Evolutionary conservation across 2,888 invertebrate genomes (phyloP), one percentile per base, ranked within the genome.

Genomic region (Standfussiana lucernea): DNA sequence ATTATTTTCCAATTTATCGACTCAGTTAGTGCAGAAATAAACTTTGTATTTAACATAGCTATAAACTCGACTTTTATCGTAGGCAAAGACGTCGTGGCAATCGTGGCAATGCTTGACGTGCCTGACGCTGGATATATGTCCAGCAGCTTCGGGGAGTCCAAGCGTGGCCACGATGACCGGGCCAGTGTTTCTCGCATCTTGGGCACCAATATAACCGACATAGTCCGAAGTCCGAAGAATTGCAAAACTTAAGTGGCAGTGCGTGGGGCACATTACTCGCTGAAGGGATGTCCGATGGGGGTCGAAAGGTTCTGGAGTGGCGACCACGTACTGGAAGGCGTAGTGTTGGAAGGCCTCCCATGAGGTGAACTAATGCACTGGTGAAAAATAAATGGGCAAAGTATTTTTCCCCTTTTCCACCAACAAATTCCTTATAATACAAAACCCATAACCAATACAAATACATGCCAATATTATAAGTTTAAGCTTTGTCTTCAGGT

Each of bases 381-480:
- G 4, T 32, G 21, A 10, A 21, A 10, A 32, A 59, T 59, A 32
- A 10, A 1, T 59, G 13, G 53, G 13, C n/a, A 53, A 53, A 53
- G 5, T 56, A 56, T 53, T 28, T 59, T 61, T 35, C 61, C 21
- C 61, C 11, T 64, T 50, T 37, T 47, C 1, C 8, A 13, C 24
- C 24, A 35, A 64, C 28, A 50, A 35, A 62, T 28, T 32, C 13
- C 8, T 59, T 42, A 65, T 71, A 79, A 79, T n/a, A n/a, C 21
- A 18, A 35, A 53, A 62, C 40, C 28, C 42, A 28, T 61, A 77
- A 50, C 28, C 37, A 72, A 72, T 47, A 71, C 62, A 72, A 72
- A 35, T 10, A 59, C 59, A 59, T 10, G 69, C 40, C 75, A 84
- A 75, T n/a, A n/a, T 83, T 83, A 83, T 67, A 72, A 80, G 72